Conservation (phyloP, 2,888 invertebrate genomes). For the Cosmopolites sordidus region DNA sequence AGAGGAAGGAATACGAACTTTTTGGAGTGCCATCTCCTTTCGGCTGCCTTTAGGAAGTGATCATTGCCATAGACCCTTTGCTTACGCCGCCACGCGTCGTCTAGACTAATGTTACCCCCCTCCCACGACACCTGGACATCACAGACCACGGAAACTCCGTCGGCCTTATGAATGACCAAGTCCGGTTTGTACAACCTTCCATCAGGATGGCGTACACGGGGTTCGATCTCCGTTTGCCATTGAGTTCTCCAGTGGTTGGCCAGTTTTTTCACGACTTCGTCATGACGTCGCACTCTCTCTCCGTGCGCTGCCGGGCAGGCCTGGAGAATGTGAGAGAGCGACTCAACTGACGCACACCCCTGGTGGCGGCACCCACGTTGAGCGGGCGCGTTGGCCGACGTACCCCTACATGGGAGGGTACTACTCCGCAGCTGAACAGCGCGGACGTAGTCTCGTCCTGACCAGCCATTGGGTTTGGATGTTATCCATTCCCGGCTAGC, state of each 20-base stretch:
- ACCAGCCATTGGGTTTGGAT: constrained; percentile 29
- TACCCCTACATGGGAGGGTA: constrained; percentile 30
- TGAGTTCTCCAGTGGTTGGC: background rate
- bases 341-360: background rate
- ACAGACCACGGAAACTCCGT: background rate
- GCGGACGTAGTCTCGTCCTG: constrained; percentile 31
- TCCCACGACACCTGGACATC: constrained; percentile 11
- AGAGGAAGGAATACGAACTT: constrained; percentile 14
- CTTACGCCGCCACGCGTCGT: constrained; percentile 17
- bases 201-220: constrained; percentile 4
- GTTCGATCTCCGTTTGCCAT: constrained; percentile 3
- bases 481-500: constrained; percentile 14
- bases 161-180: constrained; percentile 4
- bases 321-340: background rate
- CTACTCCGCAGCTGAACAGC: constrained; percentile 31
- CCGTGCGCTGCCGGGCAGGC: background rate
- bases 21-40: constrained; percentile 22
- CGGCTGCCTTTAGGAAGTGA: constrained; percentile 24
- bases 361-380: constrained; percentile 18
- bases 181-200: constrained; percentile 9
- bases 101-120: background rate
- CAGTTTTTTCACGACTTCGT: constrained; percentile 1
- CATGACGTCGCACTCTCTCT: background rate
- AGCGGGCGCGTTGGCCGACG: constrained; percentile 29
- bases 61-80: constrained; percentile 21